Evolutionary conservation across 2,113 vertebrate genomes (phyloP).

Genomic region (Aptenodytes patagonicus): DNA sequence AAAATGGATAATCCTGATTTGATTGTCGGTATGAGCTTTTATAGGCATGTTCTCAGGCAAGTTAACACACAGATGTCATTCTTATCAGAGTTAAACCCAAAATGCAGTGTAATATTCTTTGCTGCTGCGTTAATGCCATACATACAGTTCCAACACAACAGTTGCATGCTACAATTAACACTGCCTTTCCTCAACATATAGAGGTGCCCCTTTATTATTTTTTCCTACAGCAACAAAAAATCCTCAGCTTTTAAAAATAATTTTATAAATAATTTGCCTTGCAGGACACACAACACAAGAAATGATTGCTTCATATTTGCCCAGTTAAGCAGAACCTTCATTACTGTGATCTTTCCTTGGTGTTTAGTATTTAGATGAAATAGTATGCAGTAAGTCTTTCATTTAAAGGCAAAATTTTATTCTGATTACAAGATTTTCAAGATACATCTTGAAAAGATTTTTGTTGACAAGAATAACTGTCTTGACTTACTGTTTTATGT

Average conservation of each 20-base stretch:
- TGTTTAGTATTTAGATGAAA: conserved; percentile 45
- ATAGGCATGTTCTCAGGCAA: background rate
- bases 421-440: conserved; percentile 63
- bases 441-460: conserved; percentile 61
- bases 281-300: conserved; percentile 54
- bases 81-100: background rate
- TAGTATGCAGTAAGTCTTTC: conserved; percentile 50
- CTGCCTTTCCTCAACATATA: background rate
- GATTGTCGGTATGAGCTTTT: conserved; percentile 6
- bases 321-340: conserved; percentile 38
- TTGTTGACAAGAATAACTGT: conserved; percentile 50
- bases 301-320: conserved; percentile 31
- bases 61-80: background rate
- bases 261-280: conserved; percentile 35
- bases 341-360: background rate
- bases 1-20: background rate
- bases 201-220: background rate
- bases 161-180: conserved; percentile 8
- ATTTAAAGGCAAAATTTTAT: conserved; percentile 68
- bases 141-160: background rate
- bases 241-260: conserved; percentile 11
- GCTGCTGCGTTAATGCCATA: background rate
- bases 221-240: conserved; percentile 22
- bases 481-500: conserved; percentile 55
- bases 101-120: background rate